Evolutionary conservation across 2,113 vertebrate species (phyloP), one percentile per base, ranked within the genome.

Genomic region (Ctenomys sociabilis): DNA sequence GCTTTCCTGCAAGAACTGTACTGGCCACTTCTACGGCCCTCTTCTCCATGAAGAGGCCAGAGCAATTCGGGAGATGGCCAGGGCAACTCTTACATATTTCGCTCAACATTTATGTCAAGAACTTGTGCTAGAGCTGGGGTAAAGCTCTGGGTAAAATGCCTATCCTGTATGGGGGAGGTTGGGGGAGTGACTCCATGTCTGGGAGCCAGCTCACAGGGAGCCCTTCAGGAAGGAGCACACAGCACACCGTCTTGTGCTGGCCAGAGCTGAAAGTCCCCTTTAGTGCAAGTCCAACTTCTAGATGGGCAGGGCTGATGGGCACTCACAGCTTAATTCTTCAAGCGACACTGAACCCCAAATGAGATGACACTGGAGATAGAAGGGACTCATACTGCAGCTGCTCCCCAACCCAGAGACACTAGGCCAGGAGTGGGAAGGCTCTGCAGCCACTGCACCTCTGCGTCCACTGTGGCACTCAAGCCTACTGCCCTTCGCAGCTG

Each of bases 21-120:
- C 66, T 17, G 32, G 66, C 66, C 66, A 68, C 66, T n/a, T 68
- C 14, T 17, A 16, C 7, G 24, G 32, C 35, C 6, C 13, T 32
- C 66, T n/a, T 35, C 66, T 35, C 14, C 14, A 30, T 68, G 66
- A 68, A 68, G 66, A 35, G 66, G 32, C 13, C 32, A 7, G 32
- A 35, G 66, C 14, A 26, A 63, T 14, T 35, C 32, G 3, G 26
- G 66, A 6, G 14, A 32, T 35, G 66, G 66, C 66, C 5, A 17
- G 66, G 49, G 70, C 40, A 77, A 77, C 6, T 37, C 52, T 81
- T 37, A 66, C 59, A 32, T 95, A 35, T 75, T 95, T 81, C 16
- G 14, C 32, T 75, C 81, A 77, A 95, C 66, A 57, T 88, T 28
- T 63, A 82, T 57, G 64, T 87, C 85, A 95, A 90, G 43, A 73